phyloP scores from a whole-genome alignment of 2,888 invertebrate genomes.

The Pherbina coryleti region DNA sequence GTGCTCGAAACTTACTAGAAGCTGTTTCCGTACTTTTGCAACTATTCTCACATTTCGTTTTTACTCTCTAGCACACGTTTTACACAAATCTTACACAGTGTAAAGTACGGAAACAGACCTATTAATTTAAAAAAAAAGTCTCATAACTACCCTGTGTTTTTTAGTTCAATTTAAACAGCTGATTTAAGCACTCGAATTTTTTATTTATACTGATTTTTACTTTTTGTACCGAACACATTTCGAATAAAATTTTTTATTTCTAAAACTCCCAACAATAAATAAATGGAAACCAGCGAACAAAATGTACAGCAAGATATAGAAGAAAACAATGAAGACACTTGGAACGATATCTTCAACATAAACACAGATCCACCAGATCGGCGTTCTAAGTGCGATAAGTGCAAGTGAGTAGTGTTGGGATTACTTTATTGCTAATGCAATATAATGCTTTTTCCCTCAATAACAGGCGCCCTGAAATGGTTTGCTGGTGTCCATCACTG shows the following conservation, averaged over 20 bases:
- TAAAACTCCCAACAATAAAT: too few species aligned
- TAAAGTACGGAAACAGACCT: too few species aligned
- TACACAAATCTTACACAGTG: too few species aligned
- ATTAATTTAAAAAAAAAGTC: too few species aligned
- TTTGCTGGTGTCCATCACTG: slow-evolving; percentile 92
- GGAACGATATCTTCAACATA: slow-evolving; percentile 81
- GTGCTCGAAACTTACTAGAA: too few species aligned
- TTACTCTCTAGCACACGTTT: too few species aligned
- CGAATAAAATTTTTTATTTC: neutral
- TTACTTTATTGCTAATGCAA: neutral
- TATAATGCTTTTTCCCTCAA: neutral
- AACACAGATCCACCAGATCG: slow-evolving; percentile 81
- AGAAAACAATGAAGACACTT: slow-evolving; percentile 68
- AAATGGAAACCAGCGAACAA: slow-evolving; percentile 4
- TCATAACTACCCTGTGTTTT: neutral
- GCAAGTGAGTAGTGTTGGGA: slow-evolving; percentile 75
- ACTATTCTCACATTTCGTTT: too few species aligned
- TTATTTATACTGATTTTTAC: neutral
- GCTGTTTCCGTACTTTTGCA: too few species aligned
- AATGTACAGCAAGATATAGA: neutral
- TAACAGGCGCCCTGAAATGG: slow-evolving; percentile 82
- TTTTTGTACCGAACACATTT: slow-evolving; percentile 1
- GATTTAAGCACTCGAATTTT: neutral
- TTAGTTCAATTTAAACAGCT: neutral
- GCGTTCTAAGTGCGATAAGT: slow-evolving; percentile 78